phyloP scores from a whole-genome alignment of 2,113 vertebrate genomes.

The Seriola dumerili region DNA sequence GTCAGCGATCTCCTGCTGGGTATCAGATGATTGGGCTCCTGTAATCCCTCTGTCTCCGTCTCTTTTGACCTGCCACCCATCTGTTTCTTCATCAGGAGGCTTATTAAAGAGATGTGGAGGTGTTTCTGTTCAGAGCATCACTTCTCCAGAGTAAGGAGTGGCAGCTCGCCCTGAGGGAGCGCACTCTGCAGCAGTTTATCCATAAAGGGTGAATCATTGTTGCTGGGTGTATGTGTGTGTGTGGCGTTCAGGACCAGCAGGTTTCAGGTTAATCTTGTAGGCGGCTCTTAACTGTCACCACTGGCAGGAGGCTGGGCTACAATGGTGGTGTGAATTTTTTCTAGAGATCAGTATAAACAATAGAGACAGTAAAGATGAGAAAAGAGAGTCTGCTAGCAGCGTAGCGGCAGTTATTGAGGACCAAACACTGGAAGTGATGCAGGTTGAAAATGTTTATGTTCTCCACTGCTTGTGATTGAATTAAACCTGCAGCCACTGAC shows the following conservation, averaged over 20 bases:
- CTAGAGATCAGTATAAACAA: too few relatives aligned
- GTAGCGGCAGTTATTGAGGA: too few relatives aligned
- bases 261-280: slow-evolving; percentile 35
- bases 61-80: slow-evolving; percentile 36
- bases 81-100: slow-evolving; percentile 29
- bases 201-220: slow-evolving; percentile 11
- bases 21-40: slow-evolving; percentile 55
- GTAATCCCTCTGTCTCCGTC: slow-evolving; percentile 22
- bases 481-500: too few relatives aligned
- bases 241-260: slow-evolving; percentile 50
- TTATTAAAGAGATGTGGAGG: not conserved
- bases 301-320: not conserved
- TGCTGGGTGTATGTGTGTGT: slow-evolving; percentile 7
- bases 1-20: slow-evolving; percentile 55
- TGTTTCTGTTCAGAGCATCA: not conserved
- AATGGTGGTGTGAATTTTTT: not conserved
- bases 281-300: not conserved
- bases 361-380: too few relatives aligned
- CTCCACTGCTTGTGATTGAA: too few relatives aligned
- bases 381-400: too few relatives aligned
- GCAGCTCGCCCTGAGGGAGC: not conserved
- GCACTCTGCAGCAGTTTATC: not conserved
- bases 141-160: not conserved
- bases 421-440: too few relatives aligned
- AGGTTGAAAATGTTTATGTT: too few relatives aligned